Conservation (phyloP, 2,113 vertebrate genomes). For the Thamnophis sirtalis region DNA sequence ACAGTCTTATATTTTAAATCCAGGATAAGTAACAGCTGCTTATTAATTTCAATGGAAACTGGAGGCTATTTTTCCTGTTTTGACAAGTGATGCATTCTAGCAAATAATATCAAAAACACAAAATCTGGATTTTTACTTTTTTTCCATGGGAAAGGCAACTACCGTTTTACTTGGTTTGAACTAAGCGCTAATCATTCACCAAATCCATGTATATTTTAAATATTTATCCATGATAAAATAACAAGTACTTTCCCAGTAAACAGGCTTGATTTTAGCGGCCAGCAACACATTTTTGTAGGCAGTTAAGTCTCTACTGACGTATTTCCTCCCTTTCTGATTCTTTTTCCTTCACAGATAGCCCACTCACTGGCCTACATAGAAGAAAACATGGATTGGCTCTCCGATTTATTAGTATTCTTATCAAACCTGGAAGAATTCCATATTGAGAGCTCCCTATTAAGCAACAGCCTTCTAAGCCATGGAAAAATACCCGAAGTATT, state of each 20-base stretch:
- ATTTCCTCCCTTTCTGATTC: background rate
- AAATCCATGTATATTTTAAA: background rate
- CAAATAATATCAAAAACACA: background rate
- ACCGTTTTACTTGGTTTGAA: background rate
- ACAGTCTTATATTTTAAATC: background rate
- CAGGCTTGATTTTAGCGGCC: background rate
- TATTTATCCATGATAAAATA: conserved; percentile 10
- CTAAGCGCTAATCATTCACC: background rate
- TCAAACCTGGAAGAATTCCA: background rate
- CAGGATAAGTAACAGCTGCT: background rate
- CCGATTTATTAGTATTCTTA: background rate
- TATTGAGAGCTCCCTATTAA: background rate
- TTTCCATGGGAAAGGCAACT: background rate
- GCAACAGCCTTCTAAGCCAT: background rate
- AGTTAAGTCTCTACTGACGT: background rate
- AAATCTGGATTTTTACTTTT: background rate
- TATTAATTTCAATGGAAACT: background rate
- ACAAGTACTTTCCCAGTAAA: conserved; percentile 17
- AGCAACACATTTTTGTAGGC: background rate
- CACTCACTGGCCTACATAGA: background rate
- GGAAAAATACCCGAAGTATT: background rate
- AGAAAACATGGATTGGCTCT: background rate
- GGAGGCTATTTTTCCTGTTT: background rate
- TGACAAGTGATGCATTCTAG: background rate
- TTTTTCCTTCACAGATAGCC: background rate